These are phyloP conservation scores for Mimachlamys varia DNA, from an alignment of 2,888 invertebrate genomes.

Conservation along the genomic window DNA sequence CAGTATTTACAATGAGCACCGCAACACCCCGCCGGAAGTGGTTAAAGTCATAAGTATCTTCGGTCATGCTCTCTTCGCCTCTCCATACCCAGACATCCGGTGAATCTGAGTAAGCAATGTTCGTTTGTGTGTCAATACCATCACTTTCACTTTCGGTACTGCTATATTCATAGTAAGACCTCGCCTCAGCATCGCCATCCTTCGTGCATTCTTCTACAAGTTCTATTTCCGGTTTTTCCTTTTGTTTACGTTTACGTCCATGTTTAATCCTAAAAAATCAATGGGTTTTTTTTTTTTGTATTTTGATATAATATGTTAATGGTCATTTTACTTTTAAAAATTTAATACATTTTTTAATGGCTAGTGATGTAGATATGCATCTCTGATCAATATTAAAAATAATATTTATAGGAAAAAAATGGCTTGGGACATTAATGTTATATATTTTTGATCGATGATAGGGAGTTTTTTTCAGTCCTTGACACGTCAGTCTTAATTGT, in stretches of 20 bases:
- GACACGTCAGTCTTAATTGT: too few species aligned
- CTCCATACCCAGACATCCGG: neutral
- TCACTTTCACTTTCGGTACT: neutral
- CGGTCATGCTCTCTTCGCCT: neutral
- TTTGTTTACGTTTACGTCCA: neutral
- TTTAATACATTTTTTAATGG: too few species aligned
- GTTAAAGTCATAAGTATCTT: neutral
- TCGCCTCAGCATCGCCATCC: neutral
- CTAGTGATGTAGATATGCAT: too few species aligned
- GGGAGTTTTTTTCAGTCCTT: too few species aligned
- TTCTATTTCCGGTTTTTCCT: neutral
- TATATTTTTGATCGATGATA: too few species aligned
- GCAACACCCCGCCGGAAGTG: constrained; percentile 18
- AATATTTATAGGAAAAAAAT: too few species aligned
- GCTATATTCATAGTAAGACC: neutral
- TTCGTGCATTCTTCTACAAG: neutral
- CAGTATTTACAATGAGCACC: neutral
- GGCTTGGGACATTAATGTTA: too few species aligned
- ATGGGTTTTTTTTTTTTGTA: too few species aligned
- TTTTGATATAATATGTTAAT: too few species aligned
- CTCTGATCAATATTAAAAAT: too few species aligned
- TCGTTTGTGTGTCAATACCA: neutral
- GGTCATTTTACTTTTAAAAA: too few species aligned
- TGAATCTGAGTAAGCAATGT: neutral
- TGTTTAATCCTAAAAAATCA: neutral